phyloP scores from a whole-genome alignment of 2,113 vertebrate species.

The Heterotis niloticus region DNA sequence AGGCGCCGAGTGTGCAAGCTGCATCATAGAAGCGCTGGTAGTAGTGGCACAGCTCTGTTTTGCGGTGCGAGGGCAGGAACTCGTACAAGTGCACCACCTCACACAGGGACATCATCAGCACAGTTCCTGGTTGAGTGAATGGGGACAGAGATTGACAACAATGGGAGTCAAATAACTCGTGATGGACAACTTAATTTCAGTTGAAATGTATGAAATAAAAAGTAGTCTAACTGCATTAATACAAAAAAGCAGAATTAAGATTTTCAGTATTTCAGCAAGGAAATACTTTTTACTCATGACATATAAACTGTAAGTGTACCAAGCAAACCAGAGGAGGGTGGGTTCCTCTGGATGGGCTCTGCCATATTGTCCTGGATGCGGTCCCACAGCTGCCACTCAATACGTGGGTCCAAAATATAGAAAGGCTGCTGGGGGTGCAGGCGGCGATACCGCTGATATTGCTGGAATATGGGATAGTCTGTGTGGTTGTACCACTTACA shows the following conservation, averaged over 20 bases:
- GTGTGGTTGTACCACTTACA: constrained; percentile 69
- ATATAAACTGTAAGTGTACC: too few relatives aligned
- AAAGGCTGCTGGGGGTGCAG: constrained; percentile 68
- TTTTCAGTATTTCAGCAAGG: too few relatives aligned
- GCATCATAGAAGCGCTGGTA: constrained; percentile 68
- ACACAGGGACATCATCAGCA: constrained; percentile 73
- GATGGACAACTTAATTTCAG: neutral
- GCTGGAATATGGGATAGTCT: constrained; percentile 71
- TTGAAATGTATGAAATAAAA: neutral
- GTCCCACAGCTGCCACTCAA: constrained; percentile 71
- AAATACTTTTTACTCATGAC: too few relatives aligned
- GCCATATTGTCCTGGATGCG: constrained; percentile 68
- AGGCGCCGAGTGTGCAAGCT: constrained; percentile 71
- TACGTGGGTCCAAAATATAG: constrained; percentile 68
- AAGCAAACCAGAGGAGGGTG: constrained; percentile 70
- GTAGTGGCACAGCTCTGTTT: constrained; percentile 71
- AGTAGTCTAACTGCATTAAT: too few relatives aligned
- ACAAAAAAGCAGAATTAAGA: too few relatives aligned
- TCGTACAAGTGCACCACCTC: constrained; percentile 70
- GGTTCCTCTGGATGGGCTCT: constrained; percentile 70
- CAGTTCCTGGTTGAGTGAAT: constrained; percentile 51
- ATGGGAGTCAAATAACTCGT: neutral
- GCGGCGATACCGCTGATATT: constrained; percentile 64
- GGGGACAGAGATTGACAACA: neutral
- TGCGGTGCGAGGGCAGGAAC: constrained; percentile 68